Evolutionary conservation across 2,113 vertebrate genomes (phyloP).

Genomic region (Ameiurus melas): DNA sequence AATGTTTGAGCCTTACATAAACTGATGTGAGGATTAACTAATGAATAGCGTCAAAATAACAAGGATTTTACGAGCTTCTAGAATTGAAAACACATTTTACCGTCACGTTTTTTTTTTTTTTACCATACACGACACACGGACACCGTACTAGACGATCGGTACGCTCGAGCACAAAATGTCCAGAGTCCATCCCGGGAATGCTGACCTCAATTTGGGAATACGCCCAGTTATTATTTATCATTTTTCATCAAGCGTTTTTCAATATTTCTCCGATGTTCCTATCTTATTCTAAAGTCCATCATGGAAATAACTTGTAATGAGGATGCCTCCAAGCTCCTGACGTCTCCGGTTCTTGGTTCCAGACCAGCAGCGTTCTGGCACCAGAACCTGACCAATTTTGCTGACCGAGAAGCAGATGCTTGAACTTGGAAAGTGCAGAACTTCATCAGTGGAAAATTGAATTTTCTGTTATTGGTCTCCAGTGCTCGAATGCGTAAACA

Average conservation of each 20-base stretch:
- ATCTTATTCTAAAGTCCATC: neutral
- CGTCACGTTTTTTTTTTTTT: neutral
- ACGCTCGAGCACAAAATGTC: neutral
- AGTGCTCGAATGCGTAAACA: neutral
- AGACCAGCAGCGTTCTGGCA: conserved; percentile 4
- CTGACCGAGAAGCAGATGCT: conserved; percentile 3
- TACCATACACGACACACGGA: neutral
- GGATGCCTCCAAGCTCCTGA: neutral
- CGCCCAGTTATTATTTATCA: neutral
- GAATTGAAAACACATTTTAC: conserved; percentile 1
- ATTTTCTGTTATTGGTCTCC: neutral
- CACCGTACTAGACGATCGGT: neutral
- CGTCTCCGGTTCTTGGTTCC: conserved; percentile 2
- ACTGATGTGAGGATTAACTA: neutral
- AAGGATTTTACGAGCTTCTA: conserved; percentile 3
- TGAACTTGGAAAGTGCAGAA: neutral
- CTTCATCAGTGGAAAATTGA: neutral
- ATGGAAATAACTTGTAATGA: neutral
- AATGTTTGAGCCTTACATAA: neutral
- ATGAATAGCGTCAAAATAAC: conserved; percentile 12
- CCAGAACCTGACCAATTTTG: neutral
- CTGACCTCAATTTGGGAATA: neutral
- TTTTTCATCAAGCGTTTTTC: no score
- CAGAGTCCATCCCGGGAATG: neutral
- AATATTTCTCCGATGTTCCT: neutral